Evolutionary conservation across 2,888 invertebrate genomes (phyloP).

Genomic region (Polyommatus iphigenia): DNA sequence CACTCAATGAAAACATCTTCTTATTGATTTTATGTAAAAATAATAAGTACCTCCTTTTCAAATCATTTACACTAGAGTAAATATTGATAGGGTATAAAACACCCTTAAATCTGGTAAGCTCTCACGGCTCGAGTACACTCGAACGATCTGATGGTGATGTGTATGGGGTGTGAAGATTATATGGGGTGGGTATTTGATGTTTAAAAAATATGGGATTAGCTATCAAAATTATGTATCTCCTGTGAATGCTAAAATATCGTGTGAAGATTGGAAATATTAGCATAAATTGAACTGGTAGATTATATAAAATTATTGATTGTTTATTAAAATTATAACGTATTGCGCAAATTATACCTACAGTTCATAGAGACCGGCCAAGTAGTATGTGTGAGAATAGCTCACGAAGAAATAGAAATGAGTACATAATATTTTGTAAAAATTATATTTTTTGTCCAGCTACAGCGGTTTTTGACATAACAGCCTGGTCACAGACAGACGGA

Average conservation of each 20-base stretch:
- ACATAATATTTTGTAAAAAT: too few species aligned
- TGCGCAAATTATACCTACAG: too few species aligned
- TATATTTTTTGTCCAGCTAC: too few species aligned
- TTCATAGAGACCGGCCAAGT: too few species aligned
- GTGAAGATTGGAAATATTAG: background rate
- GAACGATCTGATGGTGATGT: constrained; percentile 54
- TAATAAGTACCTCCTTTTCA: constrained; percentile 7
- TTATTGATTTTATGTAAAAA: background rate
- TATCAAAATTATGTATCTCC: background rate
- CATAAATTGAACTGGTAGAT: too few species aligned
- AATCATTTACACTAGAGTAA: constrained; percentile 46
- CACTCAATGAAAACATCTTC: background rate
- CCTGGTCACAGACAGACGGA: too few species aligned
- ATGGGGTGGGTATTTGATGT: constrained; percentile 35
- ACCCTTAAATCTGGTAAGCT: constrained; percentile 52
- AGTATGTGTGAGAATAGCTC: too few species aligned
- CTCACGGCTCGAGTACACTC: constrained; percentile 52
- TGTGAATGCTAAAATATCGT: background rate
- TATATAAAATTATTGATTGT: too few species aligned
- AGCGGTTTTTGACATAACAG: too few species aligned
- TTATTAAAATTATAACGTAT: too few species aligned
- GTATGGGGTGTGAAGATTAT: constrained; percentile 50
- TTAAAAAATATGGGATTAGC: constrained; percentile 3
- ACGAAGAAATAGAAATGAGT: too few species aligned
- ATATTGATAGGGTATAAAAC: constrained; percentile 49